Percentiles rank a stretch among this genome's conserved stretches.
Evolutionary conservation across 1,140 invertebrate species (phyloP).

Genomic region (Drosophila funebris): DNA sequence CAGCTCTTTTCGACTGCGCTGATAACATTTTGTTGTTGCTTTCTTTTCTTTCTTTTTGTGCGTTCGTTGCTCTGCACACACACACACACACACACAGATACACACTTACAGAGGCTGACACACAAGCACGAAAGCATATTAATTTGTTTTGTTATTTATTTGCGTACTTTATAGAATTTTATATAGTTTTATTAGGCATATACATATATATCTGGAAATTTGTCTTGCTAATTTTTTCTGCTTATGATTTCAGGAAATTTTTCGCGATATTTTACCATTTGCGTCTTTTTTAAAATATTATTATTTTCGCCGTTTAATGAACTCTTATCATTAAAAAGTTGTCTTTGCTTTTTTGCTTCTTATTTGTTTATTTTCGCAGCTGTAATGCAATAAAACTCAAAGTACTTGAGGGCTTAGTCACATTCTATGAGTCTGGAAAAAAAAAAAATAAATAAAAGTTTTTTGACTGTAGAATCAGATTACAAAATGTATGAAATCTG

Average conservation of each 20-base stretch:
- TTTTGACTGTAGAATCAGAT: constrained; percentile 17
- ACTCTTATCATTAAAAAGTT: constrained; percentile 57
- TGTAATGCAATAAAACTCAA: constrained; percentile 50
- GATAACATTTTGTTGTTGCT: constrained; percentile 69
- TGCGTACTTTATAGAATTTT: constrained; percentile 29
- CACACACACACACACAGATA: constrained; percentile 33
- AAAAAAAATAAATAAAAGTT: constrained; percentile 10
- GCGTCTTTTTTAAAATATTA: constrained; percentile 21
- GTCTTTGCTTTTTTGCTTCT: constrained; percentile 3
- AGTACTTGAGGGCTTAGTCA: constrained; percentile 41
- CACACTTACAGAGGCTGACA: constrained; percentile 18
- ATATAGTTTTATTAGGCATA: constrained; percentile 49
- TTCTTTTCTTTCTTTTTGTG: constrained; percentile 42
- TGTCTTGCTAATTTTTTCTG: constrained; percentile 11
- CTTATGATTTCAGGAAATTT: neutral
- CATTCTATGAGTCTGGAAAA: constrained; percentile 5
- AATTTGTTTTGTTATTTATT: constrained; percentile 26
- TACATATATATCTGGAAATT: constrained; percentile 18
- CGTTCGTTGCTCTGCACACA: constrained; percentile 38
- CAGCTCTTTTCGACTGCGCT: constrained; percentile 41
- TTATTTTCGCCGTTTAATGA: constrained; percentile 60
- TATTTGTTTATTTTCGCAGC: constrained; percentile 45
- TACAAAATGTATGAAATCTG: constrained; percentile 6
- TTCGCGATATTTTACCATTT: neutral
- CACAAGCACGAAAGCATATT: constrained; percentile 35